Base-by-base conservation (phyloP, 1,140 invertebrate species). In the Lamellibrachia luymesi region DNA sequence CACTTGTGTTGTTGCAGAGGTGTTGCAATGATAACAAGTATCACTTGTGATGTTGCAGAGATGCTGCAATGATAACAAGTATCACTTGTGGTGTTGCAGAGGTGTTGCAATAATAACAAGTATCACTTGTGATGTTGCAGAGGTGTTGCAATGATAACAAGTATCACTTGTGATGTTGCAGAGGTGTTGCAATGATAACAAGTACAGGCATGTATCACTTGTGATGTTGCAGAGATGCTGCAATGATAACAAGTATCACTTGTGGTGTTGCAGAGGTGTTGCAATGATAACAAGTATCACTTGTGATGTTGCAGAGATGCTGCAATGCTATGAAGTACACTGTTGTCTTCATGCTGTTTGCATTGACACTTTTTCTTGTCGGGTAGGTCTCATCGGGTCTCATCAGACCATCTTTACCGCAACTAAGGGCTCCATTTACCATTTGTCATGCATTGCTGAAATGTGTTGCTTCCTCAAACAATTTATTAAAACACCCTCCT, bases 291-390 rank as follows among this genome's bases (percentile, higher is more conserved):
- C 52, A 56, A 56, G 52, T 56, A 13, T 56, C 52, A 56, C 13
- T 8, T 93, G 92, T 94, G 49, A 92, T 92, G 91, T 95, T 95
- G 91, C 95, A 96, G 95, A 94, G 95, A 92, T 95, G 94, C 89
- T 96, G 96, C 94, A 93, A 95, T 27, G 95, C 96, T 7, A 80
- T 97, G 6, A 96, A 96, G 93, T 97, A 95, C 93, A 96, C 96
- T 50, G 92, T 96, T 92, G 95, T 96, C 2, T 96, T 96, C 94
- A 51, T 97, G 10, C 93, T 97, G 2, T 93, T 97, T 91, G 94
- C 95, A n/a, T 93, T 94, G 91, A 94, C 95, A 49, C 94, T 97
- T 4, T 64, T 96, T 13, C 50, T 97, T 7, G 94, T 96, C 93
- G 96, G 96, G 96, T 96, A 95, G 94, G 91, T 91, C 4, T 38